phyloP scores from a whole-genome alignment of 2,797 vertebrate species.

The Hozukius guyotensis region DNA sequence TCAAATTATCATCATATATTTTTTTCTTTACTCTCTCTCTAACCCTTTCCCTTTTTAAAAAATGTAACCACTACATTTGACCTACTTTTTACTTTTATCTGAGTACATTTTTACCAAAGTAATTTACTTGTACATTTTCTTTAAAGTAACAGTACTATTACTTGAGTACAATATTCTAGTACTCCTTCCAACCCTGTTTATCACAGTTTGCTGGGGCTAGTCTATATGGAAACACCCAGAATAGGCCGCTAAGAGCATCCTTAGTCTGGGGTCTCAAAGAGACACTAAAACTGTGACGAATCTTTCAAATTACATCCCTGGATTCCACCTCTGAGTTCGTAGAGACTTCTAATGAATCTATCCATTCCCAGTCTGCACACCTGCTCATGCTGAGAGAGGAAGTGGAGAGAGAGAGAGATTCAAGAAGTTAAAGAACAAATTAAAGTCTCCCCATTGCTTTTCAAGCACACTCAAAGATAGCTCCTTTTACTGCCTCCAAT shows the following conservation, averaged over 20 bases:
- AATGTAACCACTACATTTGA: not conserved
- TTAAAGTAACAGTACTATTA: not conserved
- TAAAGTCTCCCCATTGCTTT: constrained; percentile 9
- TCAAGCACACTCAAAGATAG: constrained; percentile 1
- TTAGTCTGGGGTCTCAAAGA: constrained; percentile 14
- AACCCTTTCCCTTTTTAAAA: not conserved
- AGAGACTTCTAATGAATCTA: constrained; percentile 40
- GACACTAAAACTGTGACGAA: constrained; percentile 25
- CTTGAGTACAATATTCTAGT: not conserved
- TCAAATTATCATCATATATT: not conserved
- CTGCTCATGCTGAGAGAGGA: constrained; percentile 5
- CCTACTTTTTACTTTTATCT: not conserved
- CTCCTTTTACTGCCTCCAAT: constrained; percentile 4
- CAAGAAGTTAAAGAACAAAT: constrained; percentile 31
- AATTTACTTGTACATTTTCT: not conserved
- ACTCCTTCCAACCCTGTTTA: not conserved
- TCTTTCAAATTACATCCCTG: constrained; percentile 41
- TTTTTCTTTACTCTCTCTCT: not conserved
- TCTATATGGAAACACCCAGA: not conserved
- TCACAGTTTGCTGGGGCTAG: not conserved
- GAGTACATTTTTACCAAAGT: not conserved
- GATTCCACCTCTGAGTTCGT: constrained; percentile 29
- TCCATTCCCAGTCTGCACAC: constrained; percentile 9
- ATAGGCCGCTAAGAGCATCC: not conserved
- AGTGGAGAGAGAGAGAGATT: not conserved